Evolutionary conservation across 2,888 invertebrate genomes (phyloP), one percentile per base, ranked within the genome.

Genomic region (Callosobruchus maculatus): DNA sequence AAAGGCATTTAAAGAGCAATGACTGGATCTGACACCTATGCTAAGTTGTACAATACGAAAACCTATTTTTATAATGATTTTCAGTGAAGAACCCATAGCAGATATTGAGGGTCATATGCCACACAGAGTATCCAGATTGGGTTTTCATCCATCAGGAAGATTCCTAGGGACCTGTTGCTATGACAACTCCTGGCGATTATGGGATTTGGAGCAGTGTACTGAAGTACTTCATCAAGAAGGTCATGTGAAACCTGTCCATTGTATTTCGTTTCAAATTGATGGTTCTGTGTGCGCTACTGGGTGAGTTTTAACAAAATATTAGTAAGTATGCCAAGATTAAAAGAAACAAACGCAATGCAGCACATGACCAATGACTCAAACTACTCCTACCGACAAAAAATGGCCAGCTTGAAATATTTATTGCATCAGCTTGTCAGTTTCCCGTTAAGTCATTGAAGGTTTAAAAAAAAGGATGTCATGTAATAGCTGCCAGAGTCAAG

Each of bases 161-260:
- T 98, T 98, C 88, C 89, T 99, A 30, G 99, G 95, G 18, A 96
- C 98, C 0, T 96, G 97, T 77, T 98, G 98, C 83, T 96, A 94
- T 86, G 99, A 99, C 86, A 90, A 94, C 78, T 98, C 98, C 0
- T 99, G 99, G 99, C 89, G 99, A 69, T 89, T 99, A 68, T 99
- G 98, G 97, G 99, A 99, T 87, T 88, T 99, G 77, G 94, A 97
- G 82, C 91, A 93, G 83, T 94, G 94, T 74, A 95, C 95, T 18
- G 99, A 99, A 88, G 95, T 99, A 0, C 88, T 99, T 0, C 99
- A 99, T 88, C 99, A 99, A 85, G 99, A 99, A 86, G 99, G 99
- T 0, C 99, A 99, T 87, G 95, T 96, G 2, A 96, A 96, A 87
- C 92, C 97, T 0, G 99, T 99, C 0, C 97, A 98, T 87, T 94